Conservation (phyloP, 2,797 vertebrate genomes). For the Artibeus jamaicensis region DNA sequence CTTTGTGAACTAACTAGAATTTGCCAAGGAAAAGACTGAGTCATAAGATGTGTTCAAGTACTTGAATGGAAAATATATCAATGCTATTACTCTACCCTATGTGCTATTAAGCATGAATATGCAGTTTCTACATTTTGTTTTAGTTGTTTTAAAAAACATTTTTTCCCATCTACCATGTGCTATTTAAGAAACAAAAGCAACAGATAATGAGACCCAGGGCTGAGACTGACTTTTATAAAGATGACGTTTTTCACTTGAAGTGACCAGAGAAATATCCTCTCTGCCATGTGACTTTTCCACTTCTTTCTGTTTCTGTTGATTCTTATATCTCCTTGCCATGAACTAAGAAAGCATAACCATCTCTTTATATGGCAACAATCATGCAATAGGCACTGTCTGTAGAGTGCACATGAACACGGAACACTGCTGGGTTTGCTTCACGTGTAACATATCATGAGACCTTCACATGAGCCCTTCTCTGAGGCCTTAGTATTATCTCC, state of each 20-base stretch:
- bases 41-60: slow-evolving; percentile 1
- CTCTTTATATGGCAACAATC: not conserved
- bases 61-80: not conserved
- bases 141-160: not conserved
- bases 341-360: not conserved
- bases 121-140: not conserved
- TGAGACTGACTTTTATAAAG: not conserved
- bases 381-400: not conserved
- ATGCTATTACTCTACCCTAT: not conserved
- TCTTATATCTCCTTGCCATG: not conserved
- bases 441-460: not conserved
- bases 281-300: not conserved
- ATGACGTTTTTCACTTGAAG: not conserved
- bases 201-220: not conserved
- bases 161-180: not conserved
- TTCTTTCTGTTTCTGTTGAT: not conserved
- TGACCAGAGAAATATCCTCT: not conserved
- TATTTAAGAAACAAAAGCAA: not conserved
- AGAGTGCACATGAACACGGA: not conserved
- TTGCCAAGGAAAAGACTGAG: not conserved
- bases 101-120: not conserved
- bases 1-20: not conserved
- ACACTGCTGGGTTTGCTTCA: not conserved
- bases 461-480: not conserved
- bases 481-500: not conserved